Conservation (phyloP, 1,140 invertebrate species). For the Caenorhabditis tropicalis region DNA sequence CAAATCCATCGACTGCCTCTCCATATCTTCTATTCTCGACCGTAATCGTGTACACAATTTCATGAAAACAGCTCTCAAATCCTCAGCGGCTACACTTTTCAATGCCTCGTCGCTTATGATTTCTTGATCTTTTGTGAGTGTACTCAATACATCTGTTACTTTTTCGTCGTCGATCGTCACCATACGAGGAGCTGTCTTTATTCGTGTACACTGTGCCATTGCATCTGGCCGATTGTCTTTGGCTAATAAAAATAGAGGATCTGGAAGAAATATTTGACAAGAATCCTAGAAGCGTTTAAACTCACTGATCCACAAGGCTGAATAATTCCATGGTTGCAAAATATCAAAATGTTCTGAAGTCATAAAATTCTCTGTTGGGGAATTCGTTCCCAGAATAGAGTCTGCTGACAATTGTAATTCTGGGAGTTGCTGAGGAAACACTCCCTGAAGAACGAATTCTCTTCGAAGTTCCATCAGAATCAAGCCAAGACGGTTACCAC, state of each 20-base stretch:
- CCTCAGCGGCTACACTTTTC: constrained; percentile 23
- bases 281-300: neutral
- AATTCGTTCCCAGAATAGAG: constrained; percentile 67
- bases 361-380: constrained; percentile 67
- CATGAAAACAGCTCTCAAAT: constrained; percentile 54
- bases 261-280: neutral
- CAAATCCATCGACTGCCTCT: constrained; percentile 50
- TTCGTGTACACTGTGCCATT: neutral
- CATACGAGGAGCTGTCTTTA: constrained; percentile 49
- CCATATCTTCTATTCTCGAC: neutral
- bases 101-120: neutral
- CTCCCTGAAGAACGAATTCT: constrained; percentile 69
- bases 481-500: constrained; percentile 68
- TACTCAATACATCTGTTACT: constrained; percentile 37
- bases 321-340: constrained; percentile 60
- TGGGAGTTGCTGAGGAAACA: constrained; percentile 68
- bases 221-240: constrained; percentile 47
- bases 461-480: constrained; percentile 70
- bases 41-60: constrained; percentile 19
- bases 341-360: constrained; percentile 62
- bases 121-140: constrained; percentile 5
- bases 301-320: constrained; percentile 67
- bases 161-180: constrained; percentile 55
- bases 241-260: constrained; percentile 51
- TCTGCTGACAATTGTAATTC: constrained; percentile 63